These are phyloP conservation scores for Haemorhous mexicanus DNA, from an alignment of 2,113 vertebrate genomes.

Conservation along the genomic window DNA sequence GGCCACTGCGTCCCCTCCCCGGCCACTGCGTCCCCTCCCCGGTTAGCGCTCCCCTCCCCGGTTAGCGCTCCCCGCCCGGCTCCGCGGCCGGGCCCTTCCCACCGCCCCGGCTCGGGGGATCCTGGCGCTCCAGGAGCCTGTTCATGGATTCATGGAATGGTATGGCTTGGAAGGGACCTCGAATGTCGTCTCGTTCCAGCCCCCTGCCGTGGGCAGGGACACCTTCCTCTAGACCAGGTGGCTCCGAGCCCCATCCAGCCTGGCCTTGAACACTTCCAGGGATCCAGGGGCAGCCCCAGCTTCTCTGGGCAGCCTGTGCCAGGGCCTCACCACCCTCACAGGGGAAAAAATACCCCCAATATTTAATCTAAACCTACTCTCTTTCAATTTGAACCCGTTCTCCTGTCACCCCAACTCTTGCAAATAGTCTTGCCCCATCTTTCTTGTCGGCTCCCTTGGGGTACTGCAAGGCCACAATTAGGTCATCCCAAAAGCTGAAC, in stretches of 20 bases:
- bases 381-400: neutral
- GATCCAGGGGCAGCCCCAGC: neutral
- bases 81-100: neutral
- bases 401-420: neutral
- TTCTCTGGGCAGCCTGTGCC: neutral
- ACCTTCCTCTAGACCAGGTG: neutral
- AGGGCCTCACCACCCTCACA: fast-evolving
- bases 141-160: neutral
- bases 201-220: neutral
- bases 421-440: neutral
- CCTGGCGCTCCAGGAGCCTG: neutral
- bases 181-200: neutral
- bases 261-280: neutral
- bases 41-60: neutral
- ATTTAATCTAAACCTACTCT: neutral
- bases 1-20: neutral
- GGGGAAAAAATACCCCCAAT: neutral
- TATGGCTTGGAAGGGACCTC: neutral
- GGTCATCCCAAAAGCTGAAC: neutral
- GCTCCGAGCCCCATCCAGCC: neutral
- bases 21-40: neutral
- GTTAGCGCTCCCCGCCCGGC: neutral
- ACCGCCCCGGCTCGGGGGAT: neutral
- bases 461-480: neutral
- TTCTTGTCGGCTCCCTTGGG: neutral